Base-by-base conservation (phyloP, 2,797 vertebrate genomes). In the Buceros bicornis region DNA sequence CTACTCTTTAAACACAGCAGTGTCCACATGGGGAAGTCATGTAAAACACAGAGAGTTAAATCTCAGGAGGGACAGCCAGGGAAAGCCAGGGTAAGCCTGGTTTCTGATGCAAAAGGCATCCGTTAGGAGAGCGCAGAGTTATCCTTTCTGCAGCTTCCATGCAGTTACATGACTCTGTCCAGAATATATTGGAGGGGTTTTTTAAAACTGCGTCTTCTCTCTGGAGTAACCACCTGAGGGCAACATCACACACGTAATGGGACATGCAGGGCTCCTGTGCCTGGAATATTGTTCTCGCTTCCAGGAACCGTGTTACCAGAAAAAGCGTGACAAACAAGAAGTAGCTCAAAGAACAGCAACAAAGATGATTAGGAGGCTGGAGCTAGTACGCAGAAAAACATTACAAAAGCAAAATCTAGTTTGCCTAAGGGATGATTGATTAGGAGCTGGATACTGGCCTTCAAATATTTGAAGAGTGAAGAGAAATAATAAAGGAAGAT, bases 201-300 rank as follows among this genome's bases (percentile, higher is more conserved):
- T n/a, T 60, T 25, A 33, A 79, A 77, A 56, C 60, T 65, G 8
- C 24, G 14, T 74, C 60, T 77, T 92, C 61, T 94, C 33, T 79
- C 72, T 72, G 47, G 61, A 94, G 29, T 85, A 93, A 64, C 95
- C 96, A 95, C 95, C 94, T 95, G 96, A 93, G 86, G 96, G 96
- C 95, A 97, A 95, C 57, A 93, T 95, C 81, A 89, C 86, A 79
- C 87, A 90, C 0, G 1, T 64, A 84, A 87, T 85, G 80, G 71
- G 33, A 60, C 25, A 31, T 0, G 0, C 33, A 50, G 42, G 29
- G 42, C 28, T 91, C 25, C 71, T 37, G 6, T 10, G 72, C 35
- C 51, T 85, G 83, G 42, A 87, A 77, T 82, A 79, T 26, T 47
- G 53, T 1, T 2, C 71, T 87, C 0, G 0, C 57, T 92, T 87